Base-by-base conservation (phyloP, 1,140 invertebrate species). In the Pachypeltis micranthus region DNA sequence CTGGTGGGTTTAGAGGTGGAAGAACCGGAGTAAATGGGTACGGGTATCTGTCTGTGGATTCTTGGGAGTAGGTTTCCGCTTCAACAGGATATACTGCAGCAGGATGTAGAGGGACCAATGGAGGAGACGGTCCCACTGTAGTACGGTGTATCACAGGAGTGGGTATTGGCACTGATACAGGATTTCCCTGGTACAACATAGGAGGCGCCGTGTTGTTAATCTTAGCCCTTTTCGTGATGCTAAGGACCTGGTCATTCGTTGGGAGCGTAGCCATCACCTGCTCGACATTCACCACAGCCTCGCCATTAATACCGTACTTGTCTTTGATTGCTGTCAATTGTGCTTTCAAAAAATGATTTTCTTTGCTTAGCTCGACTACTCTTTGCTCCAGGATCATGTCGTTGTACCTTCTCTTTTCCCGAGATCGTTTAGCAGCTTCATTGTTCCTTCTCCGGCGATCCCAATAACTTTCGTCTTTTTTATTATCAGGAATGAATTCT, bases 391-490 rank as follows among this genome's bases (percentile, higher is more conserved):
- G 77, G 0, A 96, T 91, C 90, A 98, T 93, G 74, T 98, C 95
- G 72, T 97, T 96, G 76, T 95, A 88, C 12, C 95, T 83, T 19
- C 95, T 80, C 77, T 98, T 98, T 74, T 98, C 94, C 0, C 95
- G 80, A 1, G 93, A 96, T 2, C 93, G 77, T 72, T 95, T 93
- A 26, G 93, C 95, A 0, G 95, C 91, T 74, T 97, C 94, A 75
- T 98, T 98, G 76, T 98, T 98, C 28, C 93, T 82, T 44, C 93
- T 79, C 44, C 95, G 80, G 27, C 94, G 81, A 74, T 97, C 93
- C 95, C 95, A 98, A 75, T 98, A 98, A 68, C 88, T 91, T 68
- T 96, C 91, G 70, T 98, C 94, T 74, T 98, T 98, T 71, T 94
- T 95, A 73, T 86, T 93, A 70, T 97, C 94, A 0, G 94, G 94